Percentiles rank a stretch among this genome's conserved stretches.
phyloP scores from a whole-genome alignment of 2,888 invertebrate species.

The Nymphalis polychloros region DNA sequence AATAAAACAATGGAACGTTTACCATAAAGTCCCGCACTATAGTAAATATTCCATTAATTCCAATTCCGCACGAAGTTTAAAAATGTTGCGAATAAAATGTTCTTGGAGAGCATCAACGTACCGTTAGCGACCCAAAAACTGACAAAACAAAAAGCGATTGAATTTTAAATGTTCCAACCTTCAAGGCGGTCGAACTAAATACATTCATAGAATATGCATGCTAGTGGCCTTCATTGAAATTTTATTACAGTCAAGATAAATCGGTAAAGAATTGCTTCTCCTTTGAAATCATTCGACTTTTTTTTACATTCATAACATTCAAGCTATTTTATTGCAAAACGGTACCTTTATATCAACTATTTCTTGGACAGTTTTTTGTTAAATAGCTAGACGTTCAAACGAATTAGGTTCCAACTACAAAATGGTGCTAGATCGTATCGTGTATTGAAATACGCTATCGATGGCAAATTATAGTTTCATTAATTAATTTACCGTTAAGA shows the following conservation, averaged over 20 bases:
- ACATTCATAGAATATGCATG: constrained; percentile 16
- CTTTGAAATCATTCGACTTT: not conserved
- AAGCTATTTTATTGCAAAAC: constrained; percentile 1
- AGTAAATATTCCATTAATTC: too few species aligned
- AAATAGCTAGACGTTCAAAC: too few species aligned
- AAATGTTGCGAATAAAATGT: constrained; percentile 30
- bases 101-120: constrained; percentile 39
- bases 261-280: not conserved
- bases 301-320: not conserved
- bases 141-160: constrained; percentile 40
- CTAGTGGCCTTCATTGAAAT: not conserved
- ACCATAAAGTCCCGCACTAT: constrained; percentile 1
- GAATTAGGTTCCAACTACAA: too few species aligned
- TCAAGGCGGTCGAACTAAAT: constrained; percentile 8
- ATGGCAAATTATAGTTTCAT: too few species aligned
- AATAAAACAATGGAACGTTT: too few species aligned
- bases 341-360: not conserved
- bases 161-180: constrained; percentile 44
- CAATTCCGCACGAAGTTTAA: constrained; percentile 3
- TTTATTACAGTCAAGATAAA: constrained; percentile 11
- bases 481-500: too few species aligned
- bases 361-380: too few species aligned
- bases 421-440: too few species aligned
- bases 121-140: constrained; percentile 48
- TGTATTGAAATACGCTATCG: too few species aligned